Evolutionary conservation across 1,140 invertebrate species (phyloP).

Genomic region (Helicoverpa armigera): DNA sequence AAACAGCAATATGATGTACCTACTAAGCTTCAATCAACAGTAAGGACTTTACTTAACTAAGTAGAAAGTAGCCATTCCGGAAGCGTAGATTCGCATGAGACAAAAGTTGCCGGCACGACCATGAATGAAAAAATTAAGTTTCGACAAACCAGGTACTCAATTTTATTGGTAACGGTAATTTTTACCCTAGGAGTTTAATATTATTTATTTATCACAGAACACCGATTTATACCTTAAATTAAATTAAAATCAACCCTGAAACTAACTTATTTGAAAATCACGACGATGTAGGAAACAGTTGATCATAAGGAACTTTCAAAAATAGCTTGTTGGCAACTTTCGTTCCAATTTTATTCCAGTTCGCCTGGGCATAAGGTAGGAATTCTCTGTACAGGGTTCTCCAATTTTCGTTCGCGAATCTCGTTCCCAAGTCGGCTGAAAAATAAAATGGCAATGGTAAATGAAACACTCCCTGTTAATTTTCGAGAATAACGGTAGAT

Average conservation of each 20-base stretch:
- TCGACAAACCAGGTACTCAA: no score
- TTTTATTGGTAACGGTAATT: no score
- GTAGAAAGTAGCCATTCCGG: no score
- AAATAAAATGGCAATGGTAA: conserved; percentile 52
- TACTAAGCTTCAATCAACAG: no score
- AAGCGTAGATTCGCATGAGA: no score
- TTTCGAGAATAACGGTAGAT: no score
- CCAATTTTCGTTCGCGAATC: conserved; percentile 88
- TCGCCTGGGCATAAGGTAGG: conserved; percentile 84
- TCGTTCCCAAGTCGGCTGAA: conserved; percentile 85
- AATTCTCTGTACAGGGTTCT: conserved; percentile 86
- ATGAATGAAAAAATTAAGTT: no score
- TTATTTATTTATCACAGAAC: conserved; percentile 17
- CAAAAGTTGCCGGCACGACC: no score
- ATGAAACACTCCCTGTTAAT: not conserved
- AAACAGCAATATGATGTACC: no score
- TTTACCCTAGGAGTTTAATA: no score
- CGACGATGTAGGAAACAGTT: conserved; percentile 72
- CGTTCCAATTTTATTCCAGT: conserved; percentile 84
- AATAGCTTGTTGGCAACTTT: conserved; percentile 81
- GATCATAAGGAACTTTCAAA: conserved; percentile 80
- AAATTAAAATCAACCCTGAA: not conserved
- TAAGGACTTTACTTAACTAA: no score
- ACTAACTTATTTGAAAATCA: conserved; percentile 42
- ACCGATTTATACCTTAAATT: not conserved